A percentile compares a stretch with the other conserved stretches of the same genome.
Conservation (phyloP, 2,113 vertebrate genomes). For the Oreochromis aureus region DNA sequence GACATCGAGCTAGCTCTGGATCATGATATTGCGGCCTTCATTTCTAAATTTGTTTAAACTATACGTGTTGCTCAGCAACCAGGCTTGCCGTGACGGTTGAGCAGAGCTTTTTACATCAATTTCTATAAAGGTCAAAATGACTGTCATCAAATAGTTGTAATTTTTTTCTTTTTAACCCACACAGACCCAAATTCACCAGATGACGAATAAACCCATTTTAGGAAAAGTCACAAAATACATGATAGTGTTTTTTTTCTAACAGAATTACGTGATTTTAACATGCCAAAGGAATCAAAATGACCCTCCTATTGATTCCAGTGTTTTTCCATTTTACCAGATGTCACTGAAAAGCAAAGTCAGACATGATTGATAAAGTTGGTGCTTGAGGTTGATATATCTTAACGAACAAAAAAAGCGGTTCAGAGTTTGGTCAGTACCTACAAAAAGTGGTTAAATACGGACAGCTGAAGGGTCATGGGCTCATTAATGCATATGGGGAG, state of each 20-base stretch:
- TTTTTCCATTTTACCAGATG: neutral
- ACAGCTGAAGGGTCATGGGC: fast-evolving
- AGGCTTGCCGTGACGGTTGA: neutral
- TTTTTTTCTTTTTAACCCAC: neutral
- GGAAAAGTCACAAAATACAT: neutral
- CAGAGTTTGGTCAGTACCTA: neutral
- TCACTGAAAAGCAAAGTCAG: neutral
- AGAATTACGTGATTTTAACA: neutral
- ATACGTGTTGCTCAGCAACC: neutral
- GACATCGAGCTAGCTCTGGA: neutral
- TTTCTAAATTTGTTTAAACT: neutral
- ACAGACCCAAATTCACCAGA: neutral
- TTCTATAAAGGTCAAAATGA: neutral
- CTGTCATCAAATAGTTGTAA: neutral
- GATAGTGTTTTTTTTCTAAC: neutral
- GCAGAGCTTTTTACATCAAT: neutral
- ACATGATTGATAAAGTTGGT: neutral
- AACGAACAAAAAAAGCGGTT: neutral
- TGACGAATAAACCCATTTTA: neutral
- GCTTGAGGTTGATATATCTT: neutral
- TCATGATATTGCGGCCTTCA: neutral
- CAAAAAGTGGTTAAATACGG: neutral
- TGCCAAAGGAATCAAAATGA: neutral
- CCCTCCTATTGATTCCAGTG: neutral
- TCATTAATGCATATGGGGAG: neutral